A percentile compares a stretch with the other conserved stretches of the same genome.
Conservation (phyloP, 2,113 vertebrate species). For the Oncorhynchus tshawytscha region DNA sequence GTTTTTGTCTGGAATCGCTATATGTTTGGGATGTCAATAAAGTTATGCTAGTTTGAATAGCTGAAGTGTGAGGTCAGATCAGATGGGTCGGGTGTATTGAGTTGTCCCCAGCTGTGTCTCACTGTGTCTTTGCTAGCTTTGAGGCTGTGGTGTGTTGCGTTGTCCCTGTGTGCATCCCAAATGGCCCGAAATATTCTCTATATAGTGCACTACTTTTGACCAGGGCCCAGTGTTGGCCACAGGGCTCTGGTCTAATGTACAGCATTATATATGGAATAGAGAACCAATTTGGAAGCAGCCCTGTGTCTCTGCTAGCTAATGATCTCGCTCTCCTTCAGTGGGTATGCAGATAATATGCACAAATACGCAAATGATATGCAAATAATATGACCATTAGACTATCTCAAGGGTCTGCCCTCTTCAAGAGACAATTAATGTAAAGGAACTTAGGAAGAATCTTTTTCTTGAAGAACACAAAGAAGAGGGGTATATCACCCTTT, state of each 20-base stretch:
- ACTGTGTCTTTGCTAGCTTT: no score
- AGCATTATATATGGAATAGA: conserved; percentile 43
- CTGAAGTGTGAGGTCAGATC: no score
- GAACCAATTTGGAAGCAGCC: conserved; percentile 23
- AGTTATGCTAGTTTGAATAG: no score
- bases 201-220: no score
- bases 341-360: conserved; percentile 29
- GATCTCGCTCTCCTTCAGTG: conserved; percentile 21
- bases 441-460: not conserved
- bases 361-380: conserved; percentile 13
- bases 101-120: no score
- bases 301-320: conserved; percentile 25
- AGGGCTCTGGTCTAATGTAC: conserved; percentile 10
- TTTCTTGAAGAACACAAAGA: not conserved
- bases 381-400: conserved; percentile 39
- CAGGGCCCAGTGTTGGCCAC: no score
- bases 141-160: no score
- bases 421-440: not conserved
- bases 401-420: not conserved
- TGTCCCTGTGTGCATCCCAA: no score
- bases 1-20: no score
- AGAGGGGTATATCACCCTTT: not conserved
- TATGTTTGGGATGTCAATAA: no score
- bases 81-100: no score
- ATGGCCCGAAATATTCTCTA: no score